These are phyloP conservation scores for Acipenser ruthenus DNA, from an alignment of 2,797 vertebrate species.

Conservation along the genomic window DNA sequence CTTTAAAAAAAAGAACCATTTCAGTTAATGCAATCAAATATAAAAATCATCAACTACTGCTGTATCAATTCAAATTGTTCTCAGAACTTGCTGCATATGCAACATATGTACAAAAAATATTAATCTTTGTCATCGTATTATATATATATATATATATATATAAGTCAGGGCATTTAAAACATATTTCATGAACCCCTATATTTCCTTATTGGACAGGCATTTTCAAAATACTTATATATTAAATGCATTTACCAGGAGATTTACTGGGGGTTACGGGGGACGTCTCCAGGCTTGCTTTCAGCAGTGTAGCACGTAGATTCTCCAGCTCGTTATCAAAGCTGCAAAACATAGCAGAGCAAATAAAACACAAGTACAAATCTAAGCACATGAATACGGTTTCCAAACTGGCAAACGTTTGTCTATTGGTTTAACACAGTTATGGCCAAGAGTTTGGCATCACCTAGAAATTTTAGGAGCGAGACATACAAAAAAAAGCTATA, in stretches of 20 bases:
- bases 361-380: not conserved
- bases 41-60: too few species aligned
- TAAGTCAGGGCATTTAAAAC: too few species aligned
- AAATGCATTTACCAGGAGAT: constrained; percentile 59
- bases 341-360: constrained; percentile 12
- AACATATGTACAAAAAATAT: too few species aligned
- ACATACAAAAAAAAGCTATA: not conserved
- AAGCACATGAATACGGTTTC: not conserved
- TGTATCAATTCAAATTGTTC: too few species aligned
- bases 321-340: constrained; percentile 86
- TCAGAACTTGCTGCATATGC: too few species aligned
- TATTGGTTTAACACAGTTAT: not conserved
- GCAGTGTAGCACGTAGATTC: constrained; percentile 68
- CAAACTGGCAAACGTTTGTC: too few species aligned
- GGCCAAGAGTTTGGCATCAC: not conserved
- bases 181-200: too few species aligned
- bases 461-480: not conserved
- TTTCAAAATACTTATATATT: not conserved
- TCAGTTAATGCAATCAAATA: too few species aligned
- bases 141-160: too few species aligned
- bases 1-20: too few species aligned
- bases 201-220: too few species aligned
- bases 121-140: too few species aligned
- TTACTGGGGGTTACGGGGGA: constrained; percentile 49
- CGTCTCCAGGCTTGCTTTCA: constrained; percentile 76